A percentile compares a stretch with the other conserved stretches of the same genome.
These are phyloP conservation scores for Etheostoma cragini DNA, from an alignment of 2,113 vertebrate genomes.

Conservation along the genomic window DNA sequence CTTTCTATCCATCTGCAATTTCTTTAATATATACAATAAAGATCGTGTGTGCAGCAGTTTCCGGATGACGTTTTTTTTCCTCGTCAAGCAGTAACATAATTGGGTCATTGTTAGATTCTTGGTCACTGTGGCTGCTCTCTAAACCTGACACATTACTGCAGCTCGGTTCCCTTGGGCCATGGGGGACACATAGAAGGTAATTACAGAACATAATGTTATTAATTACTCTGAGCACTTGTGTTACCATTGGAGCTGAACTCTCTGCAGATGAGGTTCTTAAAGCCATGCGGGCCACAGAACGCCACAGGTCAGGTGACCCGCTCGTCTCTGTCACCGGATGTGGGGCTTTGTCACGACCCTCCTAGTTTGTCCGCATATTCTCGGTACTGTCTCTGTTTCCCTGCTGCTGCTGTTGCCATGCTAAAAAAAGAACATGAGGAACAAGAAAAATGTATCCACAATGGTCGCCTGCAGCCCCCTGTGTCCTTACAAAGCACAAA, in stretches of 20 bases:
- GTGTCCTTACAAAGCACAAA: constrained; percentile 22
- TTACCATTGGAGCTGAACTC: constrained; percentile 54
- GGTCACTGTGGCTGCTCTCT: constrained; percentile 63
- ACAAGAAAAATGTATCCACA: constrained; percentile 24
- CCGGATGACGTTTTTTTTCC: constrained; percentile 31
- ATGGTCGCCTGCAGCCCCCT: constrained; percentile 46
- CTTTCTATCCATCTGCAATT: constrained; percentile 25
- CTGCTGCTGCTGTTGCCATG: background rate
- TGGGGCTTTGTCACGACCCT: constrained; percentile 31
- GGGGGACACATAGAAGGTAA: constrained; percentile 78
- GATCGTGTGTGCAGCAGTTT: constrained; percentile 1
- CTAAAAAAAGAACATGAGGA: constrained; percentile 41
- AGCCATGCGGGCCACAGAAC: constrained; percentile 31
- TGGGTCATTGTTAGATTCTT: constrained; percentile 61
- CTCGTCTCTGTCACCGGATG: constrained; percentile 53
- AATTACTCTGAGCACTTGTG: constrained; percentile 73
- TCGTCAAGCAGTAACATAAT: constrained; percentile 56
- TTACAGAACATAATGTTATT: constrained; percentile 83
- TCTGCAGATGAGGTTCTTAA: constrained; percentile 60
- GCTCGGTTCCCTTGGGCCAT: constrained; percentile 66
- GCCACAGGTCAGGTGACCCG: constrained; percentile 62
- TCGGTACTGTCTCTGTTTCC: constrained; percentile 20
- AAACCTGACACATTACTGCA: constrained; percentile 68
- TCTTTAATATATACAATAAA: background rate
- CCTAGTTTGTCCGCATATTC: constrained; percentile 13